Percentiles rank a stretch among this genome's conserved stretches.
Evolutionary conservation across 2,113 vertebrate species (phyloP).

Genomic region (Junco hyemalis): DNA sequence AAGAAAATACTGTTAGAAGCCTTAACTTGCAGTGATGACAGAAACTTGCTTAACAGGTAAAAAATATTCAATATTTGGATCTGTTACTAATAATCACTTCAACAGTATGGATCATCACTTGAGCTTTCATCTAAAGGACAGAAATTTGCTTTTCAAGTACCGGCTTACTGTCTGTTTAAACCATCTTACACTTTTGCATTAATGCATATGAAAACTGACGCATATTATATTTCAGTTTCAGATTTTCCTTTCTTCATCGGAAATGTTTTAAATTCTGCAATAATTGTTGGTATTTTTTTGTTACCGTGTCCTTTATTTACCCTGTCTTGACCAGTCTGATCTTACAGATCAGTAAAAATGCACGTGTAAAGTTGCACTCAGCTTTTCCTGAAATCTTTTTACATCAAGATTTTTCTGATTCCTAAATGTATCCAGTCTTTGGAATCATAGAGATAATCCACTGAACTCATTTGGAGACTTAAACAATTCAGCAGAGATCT

Average conservation of each 20-base stretch:
- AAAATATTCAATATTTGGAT: not conserved
- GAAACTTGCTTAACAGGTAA: conserved; percentile 91
- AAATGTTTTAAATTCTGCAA: not conserved
- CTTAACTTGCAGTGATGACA: conserved; percentile 94
- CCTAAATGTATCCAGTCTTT: not conserved
- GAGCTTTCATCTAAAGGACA: not conserved
- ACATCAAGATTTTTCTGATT: not conserved
- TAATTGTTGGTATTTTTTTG: not conserved
- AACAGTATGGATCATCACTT: not conserved
- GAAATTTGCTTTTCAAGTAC: not conserved
- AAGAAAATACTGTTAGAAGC: conserved; percentile 97
- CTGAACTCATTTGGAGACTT: not conserved
- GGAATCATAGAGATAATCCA: not conserved
- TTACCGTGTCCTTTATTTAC: not conserved
- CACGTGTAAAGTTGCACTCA: not conserved
- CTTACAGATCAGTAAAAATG: not conserved
- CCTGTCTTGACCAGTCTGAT: not conserved
- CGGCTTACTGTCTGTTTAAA: not conserved
- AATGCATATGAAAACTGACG: not conserved
- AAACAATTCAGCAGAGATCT: not conserved
- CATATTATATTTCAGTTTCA: not conserved
- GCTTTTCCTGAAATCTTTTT: not conserved
- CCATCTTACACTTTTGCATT: not conserved
- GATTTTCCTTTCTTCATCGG: not conserved
- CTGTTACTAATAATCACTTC: not conserved